Evolutionary conservation across 2,113 vertebrate genomes (phyloP).

Genomic region (Tautogolabrus adspersus): DNA sequence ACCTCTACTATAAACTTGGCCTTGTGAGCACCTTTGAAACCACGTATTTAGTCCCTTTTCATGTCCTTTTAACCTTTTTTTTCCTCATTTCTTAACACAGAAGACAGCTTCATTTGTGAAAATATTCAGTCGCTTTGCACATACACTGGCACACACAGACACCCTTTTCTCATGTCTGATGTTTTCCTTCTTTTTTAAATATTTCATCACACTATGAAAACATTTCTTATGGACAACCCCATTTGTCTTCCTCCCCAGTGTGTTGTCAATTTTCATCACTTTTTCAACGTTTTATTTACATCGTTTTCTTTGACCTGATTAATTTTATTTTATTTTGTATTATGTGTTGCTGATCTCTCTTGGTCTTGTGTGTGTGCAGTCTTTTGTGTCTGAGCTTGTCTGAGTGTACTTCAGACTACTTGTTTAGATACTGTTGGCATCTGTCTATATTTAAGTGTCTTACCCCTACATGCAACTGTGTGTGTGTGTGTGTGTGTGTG

Average conservation of each 20-base stretch:
- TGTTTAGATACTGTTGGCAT: slow-evolving; percentile 21
- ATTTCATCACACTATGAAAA: slow-evolving; percentile 31
- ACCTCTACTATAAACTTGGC: slow-evolving; percentile 72
- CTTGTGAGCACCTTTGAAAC: slow-evolving; percentile 53
- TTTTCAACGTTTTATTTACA: slow-evolving; percentile 43
- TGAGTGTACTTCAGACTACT: not conserved
- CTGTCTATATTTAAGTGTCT: slow-evolving; percentile 11
- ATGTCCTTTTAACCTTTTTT: slow-evolving; percentile 31
- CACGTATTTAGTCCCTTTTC: slow-evolving; percentile 23
- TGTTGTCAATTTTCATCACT: slow-evolving; percentile 53
- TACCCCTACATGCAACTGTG: not conserved
- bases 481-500: slow-evolving; percentile 18
- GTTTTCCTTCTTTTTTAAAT: slow-evolving; percentile 27
- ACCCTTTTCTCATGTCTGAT: slow-evolving; percentile 27
- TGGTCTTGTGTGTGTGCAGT: not conserved
- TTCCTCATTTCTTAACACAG: slow-evolving; percentile 40
- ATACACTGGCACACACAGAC: slow-evolving; percentile 16
- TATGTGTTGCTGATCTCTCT: slow-evolving; percentile 24
- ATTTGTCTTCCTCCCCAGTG: slow-evolving; percentile 52
- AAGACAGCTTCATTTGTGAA: not conserved
- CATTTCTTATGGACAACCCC: slow-evolving; percentile 20
- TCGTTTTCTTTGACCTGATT: slow-evolving; percentile 40
- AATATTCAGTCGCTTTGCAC: slow-evolving; percentile 4
- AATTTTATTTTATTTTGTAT: slow-evolving; percentile 18
- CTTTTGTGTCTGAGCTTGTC: slow-evolving; percentile 10